Conservation (phyloP, 2,888 invertebrate species). For the Zootermopsis nevadensis region DNA sequence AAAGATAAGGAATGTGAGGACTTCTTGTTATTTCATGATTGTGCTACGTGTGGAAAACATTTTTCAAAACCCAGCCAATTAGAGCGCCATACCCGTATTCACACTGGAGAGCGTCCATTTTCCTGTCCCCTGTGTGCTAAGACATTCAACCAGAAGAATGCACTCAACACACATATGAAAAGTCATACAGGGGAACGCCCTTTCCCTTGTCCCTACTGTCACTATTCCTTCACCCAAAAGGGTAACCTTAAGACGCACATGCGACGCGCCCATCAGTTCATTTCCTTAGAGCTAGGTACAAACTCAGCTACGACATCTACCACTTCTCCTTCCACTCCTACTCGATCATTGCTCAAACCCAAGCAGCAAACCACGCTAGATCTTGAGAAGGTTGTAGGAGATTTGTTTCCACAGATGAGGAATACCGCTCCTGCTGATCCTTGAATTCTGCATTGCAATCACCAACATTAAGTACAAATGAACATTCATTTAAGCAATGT, state of each 20-base stretch:
- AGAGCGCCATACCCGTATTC: conserved; percentile 67
- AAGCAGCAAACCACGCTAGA: conserved; percentile 39
- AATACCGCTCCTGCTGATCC: conserved; percentile 24
- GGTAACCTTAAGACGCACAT: conserved; percentile 72
- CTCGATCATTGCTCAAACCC: conserved; percentile 16
- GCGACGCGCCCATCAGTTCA: conserved; percentile 64
- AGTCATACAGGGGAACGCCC: conserved; percentile 70
- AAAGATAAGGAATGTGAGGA: conserved; percentile 37
- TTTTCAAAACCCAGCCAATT: conserved; percentile 69
- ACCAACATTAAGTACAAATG: conserved; percentile 33
- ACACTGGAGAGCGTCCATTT: conserved; percentile 71
- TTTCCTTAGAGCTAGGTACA: conserved; percentile 14
- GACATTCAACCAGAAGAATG: conserved; percentile 71
- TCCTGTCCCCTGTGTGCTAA: conserved; percentile 69
- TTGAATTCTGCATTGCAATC: neutral
- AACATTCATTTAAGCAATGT: conserved; percentile 30
- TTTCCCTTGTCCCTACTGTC: conserved; percentile 69
- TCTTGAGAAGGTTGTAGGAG: conserved; percentile 53
- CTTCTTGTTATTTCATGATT: conserved; percentile 45
- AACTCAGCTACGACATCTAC: neutral
- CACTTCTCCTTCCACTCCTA: conserved; percentile 16
- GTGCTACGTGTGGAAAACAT: conserved; percentile 64
- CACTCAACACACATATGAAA: conserved; percentile 70
- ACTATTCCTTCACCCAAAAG: conserved; percentile 70
- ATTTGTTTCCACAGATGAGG: conserved; percentile 52